Percentiles rank a stretch among this genome's conserved stretches.
Conservation (phyloP, 1,140 invertebrate genomes). For the Trachymyrmex cornetzi region DNA sequence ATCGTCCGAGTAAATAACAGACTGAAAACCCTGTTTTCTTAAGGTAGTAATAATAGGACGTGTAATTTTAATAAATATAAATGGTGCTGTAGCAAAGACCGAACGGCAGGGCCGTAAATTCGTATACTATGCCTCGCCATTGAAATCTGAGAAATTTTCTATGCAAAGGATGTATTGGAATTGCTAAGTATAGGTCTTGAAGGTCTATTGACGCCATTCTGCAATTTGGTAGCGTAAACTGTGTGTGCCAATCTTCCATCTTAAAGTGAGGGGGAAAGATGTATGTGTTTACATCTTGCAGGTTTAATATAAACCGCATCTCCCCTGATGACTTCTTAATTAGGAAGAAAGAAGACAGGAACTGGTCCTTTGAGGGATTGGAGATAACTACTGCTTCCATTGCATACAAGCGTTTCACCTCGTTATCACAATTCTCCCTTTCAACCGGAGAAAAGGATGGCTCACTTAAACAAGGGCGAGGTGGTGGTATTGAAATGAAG, state of each 20-base stretch:
- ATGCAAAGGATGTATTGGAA: not conserved
- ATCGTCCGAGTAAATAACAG: no score
- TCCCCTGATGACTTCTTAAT: not conserved
- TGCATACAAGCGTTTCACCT: no score
- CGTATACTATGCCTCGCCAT: not conserved
- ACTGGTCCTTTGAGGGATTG: not conserved
- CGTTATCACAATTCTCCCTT: no score
- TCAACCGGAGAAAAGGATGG: no score
- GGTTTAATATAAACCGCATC: not conserved
- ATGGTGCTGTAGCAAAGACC: not conserved
- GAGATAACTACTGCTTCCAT: not conserved
- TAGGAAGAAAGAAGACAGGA: not conserved
- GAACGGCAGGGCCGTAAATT: not conserved
- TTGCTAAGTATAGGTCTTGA: not conserved
- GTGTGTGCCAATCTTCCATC: not conserved
- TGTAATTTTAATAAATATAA: not conserved
- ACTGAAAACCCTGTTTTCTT: no score
- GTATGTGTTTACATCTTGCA: not conserved
- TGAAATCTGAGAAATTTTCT: not conserved
- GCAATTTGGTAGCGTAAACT: not conserved
- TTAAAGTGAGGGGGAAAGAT: not conserved
- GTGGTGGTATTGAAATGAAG: no score
- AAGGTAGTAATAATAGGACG: not conserved
- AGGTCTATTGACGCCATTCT: not conserved
- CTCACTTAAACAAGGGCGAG: no score